phyloP scores from a whole-genome alignment of 2,888 invertebrate genomes.

The Bruchidius siliquastri region DNA sequence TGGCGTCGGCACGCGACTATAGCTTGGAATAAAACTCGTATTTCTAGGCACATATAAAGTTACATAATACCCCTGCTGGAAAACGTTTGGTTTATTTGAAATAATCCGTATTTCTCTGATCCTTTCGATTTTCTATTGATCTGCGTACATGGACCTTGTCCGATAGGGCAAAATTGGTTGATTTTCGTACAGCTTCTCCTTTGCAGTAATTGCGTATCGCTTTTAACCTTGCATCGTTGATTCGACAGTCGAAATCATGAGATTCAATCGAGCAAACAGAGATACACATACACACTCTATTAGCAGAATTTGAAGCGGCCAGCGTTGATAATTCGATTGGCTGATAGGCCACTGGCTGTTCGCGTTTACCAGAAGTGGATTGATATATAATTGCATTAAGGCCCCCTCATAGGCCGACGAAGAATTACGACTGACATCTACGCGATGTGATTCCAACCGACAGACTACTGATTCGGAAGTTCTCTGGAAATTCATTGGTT shows the following conservation, averaged over 20 bases:
- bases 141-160: too few relatives aligned
- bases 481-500: neutral
- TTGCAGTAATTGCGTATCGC: neutral
- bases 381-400: slow-evolving; percentile 32
- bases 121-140: too few relatives aligned
- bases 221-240: neutral
- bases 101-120: too few relatives aligned
- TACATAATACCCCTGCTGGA: too few relatives aligned
- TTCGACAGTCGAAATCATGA: neutral
- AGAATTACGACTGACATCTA: slow-evolving; percentile 22
- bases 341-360: neutral
- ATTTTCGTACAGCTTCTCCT: neutral
- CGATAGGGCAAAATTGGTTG: neutral
- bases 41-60: too few relatives aligned
- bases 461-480: slow-evolving; percentile 8
- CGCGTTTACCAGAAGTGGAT: slow-evolving; percentile 26
- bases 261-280: neutral
- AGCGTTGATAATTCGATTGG: slow-evolving; percentile 29
- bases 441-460: slow-evolving; percentile 2
- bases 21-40: too few relatives aligned
- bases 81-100: too few relatives aligned
- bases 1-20: too few relatives aligned
- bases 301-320: slow-evolving; percentile 25
- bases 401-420: slow-evolving; percentile 17
- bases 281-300: slow-evolving; percentile 18